Evolutionary conservation across 1,140 invertebrate genomes (phyloP).

Genomic region (Caenorhabditis tropicalis): DNA sequence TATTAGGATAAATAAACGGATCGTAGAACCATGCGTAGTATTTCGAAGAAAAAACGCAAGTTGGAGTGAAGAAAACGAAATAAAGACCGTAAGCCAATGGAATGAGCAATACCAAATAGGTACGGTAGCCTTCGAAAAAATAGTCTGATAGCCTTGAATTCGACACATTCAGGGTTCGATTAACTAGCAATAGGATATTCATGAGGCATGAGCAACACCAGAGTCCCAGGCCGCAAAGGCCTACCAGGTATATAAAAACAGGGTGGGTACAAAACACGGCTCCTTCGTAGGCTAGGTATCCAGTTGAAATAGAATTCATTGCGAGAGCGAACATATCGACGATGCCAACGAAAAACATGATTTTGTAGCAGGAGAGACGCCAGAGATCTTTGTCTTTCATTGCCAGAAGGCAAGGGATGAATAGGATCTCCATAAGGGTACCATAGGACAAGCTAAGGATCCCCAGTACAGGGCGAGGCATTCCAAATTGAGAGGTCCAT

Average conservation of each 20-base stretch:
- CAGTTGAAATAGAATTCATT: constrained; percentile 29
- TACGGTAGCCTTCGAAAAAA: constrained; percentile 21
- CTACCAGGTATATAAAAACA: not conserved
- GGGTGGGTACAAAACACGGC: constrained; percentile 36
- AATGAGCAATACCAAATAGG: not conserved
- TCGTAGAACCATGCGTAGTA: constrained; percentile 43
- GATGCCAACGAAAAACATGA: constrained; percentile 38
- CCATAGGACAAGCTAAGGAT: not conserved
- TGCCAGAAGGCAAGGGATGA: constrained; percentile 1
- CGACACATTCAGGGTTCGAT: not conserved
- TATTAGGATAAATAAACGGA: constrained; percentile 2
- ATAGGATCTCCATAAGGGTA: not conserved
- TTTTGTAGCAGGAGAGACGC: constrained; percentile 33
- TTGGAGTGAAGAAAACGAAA: not conserved
- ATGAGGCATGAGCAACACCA: constrained; percentile 22
- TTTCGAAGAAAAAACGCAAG: not conserved
- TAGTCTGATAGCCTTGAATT: not conserved
- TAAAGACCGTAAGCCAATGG: constrained; percentile 8
- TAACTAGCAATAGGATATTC: constrained; percentile 16
- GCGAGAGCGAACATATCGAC: constrained; percentile 16
- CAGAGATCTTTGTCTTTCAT: not conserved
- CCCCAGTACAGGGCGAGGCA: not conserved
- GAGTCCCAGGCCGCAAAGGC: not conserved
- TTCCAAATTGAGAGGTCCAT: not conserved
- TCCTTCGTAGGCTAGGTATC: not conserved